Conservation (phyloP, 2,797 vertebrate genomes). For the Chaunax sp. region DNA sequence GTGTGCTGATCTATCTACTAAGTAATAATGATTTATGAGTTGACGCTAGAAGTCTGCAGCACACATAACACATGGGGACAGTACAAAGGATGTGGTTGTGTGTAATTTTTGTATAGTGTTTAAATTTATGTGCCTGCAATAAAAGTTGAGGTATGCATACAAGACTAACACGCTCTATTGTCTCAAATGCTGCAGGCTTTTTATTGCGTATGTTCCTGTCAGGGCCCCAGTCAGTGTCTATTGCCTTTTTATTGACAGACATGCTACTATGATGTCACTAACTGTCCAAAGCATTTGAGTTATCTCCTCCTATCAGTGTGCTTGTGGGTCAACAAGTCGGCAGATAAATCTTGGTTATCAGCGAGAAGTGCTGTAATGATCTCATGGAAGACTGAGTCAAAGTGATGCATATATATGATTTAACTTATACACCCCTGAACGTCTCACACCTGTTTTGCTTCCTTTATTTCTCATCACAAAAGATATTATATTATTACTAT, state of each 20-base stretch:
- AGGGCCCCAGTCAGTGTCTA: not conserved
- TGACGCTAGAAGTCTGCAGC: not conserved
- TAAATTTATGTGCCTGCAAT: slow-evolving; percentile 2
- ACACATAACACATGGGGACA: not conserved
- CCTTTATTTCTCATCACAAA: not conserved
- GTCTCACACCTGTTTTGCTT: slow-evolving; percentile 11
- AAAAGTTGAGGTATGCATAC: not conserved
- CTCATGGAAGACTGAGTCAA: slow-evolving; percentile 2
- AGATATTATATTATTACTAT: too few species aligned
- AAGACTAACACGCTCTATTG: slow-evolving; percentile 13
- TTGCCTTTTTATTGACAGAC: slow-evolving; percentile 33
- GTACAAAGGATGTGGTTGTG: slow-evolving; percentile 5
- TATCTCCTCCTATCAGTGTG: slow-evolving; percentile 28
- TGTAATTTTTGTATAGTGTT: slow-evolving; percentile 8
- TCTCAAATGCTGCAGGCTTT: slow-evolving; percentile 10
- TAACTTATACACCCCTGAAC: too few species aligned
- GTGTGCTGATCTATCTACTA: not conserved
- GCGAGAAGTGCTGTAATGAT: slow-evolving; percentile 29
- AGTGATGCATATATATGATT: slow-evolving; percentile 21
- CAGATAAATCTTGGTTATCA: slow-evolving; percentile 42
- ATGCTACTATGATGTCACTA: slow-evolving; percentile 15
- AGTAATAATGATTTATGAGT: not conserved
- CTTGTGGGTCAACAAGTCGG: slow-evolving; percentile 34
- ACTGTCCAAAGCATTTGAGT: slow-evolving; percentile 14
- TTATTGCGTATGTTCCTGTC: slow-evolving; percentile 31